These are phyloP conservation scores for Microcebus tavaratra DNA, from an alignment of 2,113 vertebrate genomes.

Conservation along the genomic window DNA sequence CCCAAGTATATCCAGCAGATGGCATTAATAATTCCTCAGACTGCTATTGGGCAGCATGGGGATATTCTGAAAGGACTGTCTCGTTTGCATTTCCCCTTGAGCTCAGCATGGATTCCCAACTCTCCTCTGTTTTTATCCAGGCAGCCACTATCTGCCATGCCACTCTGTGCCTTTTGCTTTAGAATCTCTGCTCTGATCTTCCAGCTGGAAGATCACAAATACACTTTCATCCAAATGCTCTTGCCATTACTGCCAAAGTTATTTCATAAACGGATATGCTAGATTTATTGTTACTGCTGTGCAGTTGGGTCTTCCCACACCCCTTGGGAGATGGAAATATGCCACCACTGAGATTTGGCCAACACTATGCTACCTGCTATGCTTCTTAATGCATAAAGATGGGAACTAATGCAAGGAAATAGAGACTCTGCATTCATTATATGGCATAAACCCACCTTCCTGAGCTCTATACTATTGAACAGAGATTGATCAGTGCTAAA, in stretches of 20 bases:
- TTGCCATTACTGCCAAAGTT: constrained; percentile 46
- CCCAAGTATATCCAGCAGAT: constrained; percentile 66
- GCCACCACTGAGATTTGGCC: background rate
- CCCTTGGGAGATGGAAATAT: constrained; percentile 24
- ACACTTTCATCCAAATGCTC: constrained; percentile 56
- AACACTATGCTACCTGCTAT: background rate
- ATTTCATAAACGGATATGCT: constrained; percentile 73
- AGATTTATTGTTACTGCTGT: constrained; percentile 61
- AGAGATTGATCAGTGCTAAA: background rate
- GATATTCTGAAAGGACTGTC: constrained; percentile 29
- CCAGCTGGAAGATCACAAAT: constrained; percentile 73
- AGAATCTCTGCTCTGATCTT: constrained; percentile 72
- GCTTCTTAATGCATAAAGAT: background rate
- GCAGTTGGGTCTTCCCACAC: constrained; percentile 28
- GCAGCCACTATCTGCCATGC: constrained; percentile 58
- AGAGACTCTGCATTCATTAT: background rate
- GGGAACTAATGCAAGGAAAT: fast-evolving
- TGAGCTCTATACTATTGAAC: background rate
- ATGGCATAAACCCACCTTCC: background rate
- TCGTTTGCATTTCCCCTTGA: constrained; percentile 67
- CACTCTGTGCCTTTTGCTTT: constrained; percentile 50
- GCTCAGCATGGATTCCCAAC: constrained; percentile 60
- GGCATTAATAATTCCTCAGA: constrained; percentile 56
- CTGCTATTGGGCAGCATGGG: background rate
- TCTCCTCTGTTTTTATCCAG: constrained; percentile 72